Evolutionary conservation across 1,140 invertebrate species (phyloP).

Genomic region (Gonioctena quinquepunctata): DNA sequence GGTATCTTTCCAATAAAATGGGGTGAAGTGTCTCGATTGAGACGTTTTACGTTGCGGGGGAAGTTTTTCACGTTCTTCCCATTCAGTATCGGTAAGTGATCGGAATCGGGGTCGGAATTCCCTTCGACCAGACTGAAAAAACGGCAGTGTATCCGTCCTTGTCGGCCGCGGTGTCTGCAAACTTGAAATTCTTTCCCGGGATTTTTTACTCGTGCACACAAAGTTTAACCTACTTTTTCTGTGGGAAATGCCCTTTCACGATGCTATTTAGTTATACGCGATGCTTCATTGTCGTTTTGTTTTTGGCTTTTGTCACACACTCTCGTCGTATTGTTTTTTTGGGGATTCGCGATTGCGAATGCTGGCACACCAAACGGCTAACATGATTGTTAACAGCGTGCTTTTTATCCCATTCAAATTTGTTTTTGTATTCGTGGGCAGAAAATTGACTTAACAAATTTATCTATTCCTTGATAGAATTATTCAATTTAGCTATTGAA

Average conservation of each 20-base stretch:
- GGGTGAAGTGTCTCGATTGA: conserved; percentile 16
- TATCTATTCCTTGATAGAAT: conserved; percentile 23
- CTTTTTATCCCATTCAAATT: conserved; percentile 2
- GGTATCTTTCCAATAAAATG: conserved; percentile 24
- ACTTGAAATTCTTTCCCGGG: conserved; percentile 21
- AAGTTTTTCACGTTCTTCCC: conserved; percentile 21
- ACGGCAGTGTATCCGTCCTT: background rate
- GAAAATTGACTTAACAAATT: conserved; percentile 23
- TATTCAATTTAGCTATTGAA: conserved; percentile 18
- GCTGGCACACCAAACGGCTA: background rate
- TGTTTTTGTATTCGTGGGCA: conserved; percentile 12
- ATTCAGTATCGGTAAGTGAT: conserved; percentile 25
- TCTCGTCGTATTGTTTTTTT: conserved; percentile 12
- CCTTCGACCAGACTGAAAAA: conserved; percentile 19
- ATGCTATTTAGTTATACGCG: conserved; percentile 10
- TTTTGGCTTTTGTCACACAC: conserved; percentile 10
- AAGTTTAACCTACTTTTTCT: conserved; percentile 24
- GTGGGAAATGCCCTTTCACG: conserved; percentile 14
- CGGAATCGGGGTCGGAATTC: conserved; percentile 15
- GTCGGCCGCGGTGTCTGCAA: conserved; percentile 9
- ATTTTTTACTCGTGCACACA: conserved; percentile 9
- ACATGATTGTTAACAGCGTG: conserved; percentile 6
- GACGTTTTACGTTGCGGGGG: background rate
- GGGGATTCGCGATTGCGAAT: background rate
- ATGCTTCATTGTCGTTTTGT: background rate